A percentile compares a stretch with the other conserved stretches of the same genome.
phyloP scores from a whole-genome alignment of 1,140 invertebrate species.

The Drosophila lacteicornis region DNA sequence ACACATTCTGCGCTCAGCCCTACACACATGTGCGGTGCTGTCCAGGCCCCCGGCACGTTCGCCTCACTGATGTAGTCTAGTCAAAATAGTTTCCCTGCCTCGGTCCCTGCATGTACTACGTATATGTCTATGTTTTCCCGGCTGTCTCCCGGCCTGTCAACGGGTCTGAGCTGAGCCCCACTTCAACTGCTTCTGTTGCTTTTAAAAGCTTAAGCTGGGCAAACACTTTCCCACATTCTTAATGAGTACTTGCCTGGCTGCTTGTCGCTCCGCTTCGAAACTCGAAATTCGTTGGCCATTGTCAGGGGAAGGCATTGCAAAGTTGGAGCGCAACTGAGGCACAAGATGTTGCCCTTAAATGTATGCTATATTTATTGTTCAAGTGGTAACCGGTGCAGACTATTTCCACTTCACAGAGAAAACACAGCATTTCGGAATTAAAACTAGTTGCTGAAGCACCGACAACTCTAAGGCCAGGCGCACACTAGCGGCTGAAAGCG shows the following conservation, averaged over 20 bases:
- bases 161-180: conserved; percentile 49
- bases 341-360: conserved; percentile 22
- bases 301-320: background rate
- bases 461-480: conserved; percentile 5
- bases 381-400: conserved; percentile 21
- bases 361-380: conserved; percentile 23
- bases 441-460: conserved; percentile 1
- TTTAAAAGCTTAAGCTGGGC: conserved; percentile 64
- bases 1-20: conserved; percentile 32
- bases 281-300: conserved; percentile 38
- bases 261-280: conserved; percentile 24
- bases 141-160: conserved; percentile 51
- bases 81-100: conserved; percentile 58
- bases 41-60: conserved; percentile 58
- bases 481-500: too few species aligned
- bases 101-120: conserved; percentile 6
- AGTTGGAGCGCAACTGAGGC: background rate
- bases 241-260: conserved; percentile 42
- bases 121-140: conserved; percentile 27
- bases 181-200: conserved; percentile 45
- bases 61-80: conserved; percentile 45
- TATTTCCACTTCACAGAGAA: conserved; percentile 9
- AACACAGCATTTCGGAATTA: conserved; percentile 25
- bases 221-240: conserved; percentile 49
- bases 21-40: conserved; percentile 24